These are phyloP conservation scores for Oostethus manadensis DNA, from an alignment of 2,113 vertebrate species.

Conservation along the genomic window DNA sequence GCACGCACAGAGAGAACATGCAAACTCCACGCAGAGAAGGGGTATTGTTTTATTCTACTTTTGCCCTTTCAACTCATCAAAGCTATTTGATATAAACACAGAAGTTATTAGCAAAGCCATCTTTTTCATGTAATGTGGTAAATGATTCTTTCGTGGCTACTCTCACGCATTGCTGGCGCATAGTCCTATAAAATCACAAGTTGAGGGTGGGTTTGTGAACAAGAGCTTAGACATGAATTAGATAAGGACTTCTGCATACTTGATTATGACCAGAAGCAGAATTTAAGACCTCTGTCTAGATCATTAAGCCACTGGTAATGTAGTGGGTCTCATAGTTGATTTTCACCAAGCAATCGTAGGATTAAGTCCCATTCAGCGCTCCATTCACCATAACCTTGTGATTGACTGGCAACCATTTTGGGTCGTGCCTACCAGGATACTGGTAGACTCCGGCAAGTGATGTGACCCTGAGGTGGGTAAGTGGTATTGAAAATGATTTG, in stretches of 20 bases:
- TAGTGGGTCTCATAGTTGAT: not conserved
- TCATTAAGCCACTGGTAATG: not conserved
- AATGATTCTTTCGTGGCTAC: conserved; percentile 16
- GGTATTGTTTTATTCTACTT: conserved; percentile 21
- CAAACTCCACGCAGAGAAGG: too few species aligned
- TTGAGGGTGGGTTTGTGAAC: conserved; percentile 10
- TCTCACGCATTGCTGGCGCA: not conserved
- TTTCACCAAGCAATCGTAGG: not conserved
- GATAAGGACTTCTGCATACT: conserved; percentile 5
- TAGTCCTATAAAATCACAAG: not conserved
- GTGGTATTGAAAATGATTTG: not conserved
- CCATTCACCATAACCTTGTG: too few species aligned
- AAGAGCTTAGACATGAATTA: conserved; percentile 20
- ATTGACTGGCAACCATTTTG: too few species aligned
- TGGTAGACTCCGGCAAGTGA: too few species aligned
- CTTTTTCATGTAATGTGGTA: conserved; percentile 17
- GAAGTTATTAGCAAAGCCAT: conserved; percentile 10
- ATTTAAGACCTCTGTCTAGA: not conserved
- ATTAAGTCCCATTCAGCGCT: not conserved
- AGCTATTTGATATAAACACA: conserved; percentile 19
- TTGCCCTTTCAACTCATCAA: conserved; percentile 29
- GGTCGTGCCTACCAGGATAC: not conserved
- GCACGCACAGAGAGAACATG: too few species aligned
- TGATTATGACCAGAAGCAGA: too few species aligned
- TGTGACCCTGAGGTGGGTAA: too few species aligned